Evolutionary conservation across 2,797 vertebrate genomes (phyloP).

Genomic region (Cossypha caffra): DNA sequence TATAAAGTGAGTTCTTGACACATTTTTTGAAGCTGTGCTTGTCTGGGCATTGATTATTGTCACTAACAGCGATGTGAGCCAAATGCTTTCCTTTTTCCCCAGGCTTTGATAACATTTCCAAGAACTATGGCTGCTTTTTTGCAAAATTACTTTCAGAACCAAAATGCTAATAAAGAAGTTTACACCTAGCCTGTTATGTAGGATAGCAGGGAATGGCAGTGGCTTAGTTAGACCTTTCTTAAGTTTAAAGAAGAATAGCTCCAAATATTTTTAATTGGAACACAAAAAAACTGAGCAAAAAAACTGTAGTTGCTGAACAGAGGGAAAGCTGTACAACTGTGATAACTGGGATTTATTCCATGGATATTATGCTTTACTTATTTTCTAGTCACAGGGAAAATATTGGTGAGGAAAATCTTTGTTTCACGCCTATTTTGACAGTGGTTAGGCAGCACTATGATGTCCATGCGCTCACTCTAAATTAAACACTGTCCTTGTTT

Average conservation of each 20-base stretch:
- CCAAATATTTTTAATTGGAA: not conserved
- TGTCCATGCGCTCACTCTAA: not conserved
- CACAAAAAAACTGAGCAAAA: not conserved
- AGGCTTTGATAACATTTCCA: conserved; percentile 8
- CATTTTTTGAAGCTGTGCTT: conserved; percentile 3
- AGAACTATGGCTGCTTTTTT: not conserved
- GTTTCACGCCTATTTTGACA: conserved; percentile 35
- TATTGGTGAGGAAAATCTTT: not conserved
- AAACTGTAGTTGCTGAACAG: not conserved
- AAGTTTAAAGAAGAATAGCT: not conserved
- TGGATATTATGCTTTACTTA: not conserved
- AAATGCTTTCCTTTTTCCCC: not conserved
- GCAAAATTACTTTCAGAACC: not conserved
- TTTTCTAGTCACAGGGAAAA: conserved; percentile 30
- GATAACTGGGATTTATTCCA: not conserved
- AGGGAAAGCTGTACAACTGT: not conserved
- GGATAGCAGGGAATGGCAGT: not conserved
- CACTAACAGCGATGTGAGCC: not conserved
- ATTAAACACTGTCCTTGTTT: conserved; percentile 9
- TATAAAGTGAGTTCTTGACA: conserved; percentile 47
- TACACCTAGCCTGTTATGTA: not conserved
- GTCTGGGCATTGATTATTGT: conserved; percentile 3
- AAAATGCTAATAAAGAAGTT: not conserved
- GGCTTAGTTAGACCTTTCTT: not conserved
- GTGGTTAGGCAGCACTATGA: not conserved